Conservation (phyloP, 2,888 invertebrate genomes). For the Stenodema calcarata region DNA sequence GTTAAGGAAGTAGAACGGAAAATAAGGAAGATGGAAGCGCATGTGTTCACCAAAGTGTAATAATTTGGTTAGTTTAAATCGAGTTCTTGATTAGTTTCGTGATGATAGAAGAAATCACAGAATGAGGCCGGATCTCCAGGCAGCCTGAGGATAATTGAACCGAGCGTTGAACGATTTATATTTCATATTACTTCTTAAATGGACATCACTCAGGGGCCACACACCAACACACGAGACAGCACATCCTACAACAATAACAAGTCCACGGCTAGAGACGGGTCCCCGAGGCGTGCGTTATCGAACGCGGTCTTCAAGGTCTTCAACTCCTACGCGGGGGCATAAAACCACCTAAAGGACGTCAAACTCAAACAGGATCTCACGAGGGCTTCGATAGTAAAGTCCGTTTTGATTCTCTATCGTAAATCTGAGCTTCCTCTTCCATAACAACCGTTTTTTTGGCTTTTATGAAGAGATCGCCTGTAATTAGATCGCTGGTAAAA, state of each 20-base stretch:
- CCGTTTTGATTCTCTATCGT: background rate
- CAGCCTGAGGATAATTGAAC: too few species aligned
- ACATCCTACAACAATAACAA: background rate
- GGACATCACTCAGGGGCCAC: background rate
- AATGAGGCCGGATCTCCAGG: too few species aligned
- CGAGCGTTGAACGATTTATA: background rate
- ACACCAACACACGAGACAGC: background rate
- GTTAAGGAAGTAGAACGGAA: too few species aligned
- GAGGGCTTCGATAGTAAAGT: background rate
- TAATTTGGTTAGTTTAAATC: too few species aligned
- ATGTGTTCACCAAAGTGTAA: too few species aligned
- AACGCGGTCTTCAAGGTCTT: conserved; percentile 3
- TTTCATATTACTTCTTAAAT: background rate
- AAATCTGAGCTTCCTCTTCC: background rate
- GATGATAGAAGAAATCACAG: too few species aligned
- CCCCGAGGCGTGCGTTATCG: background rate
- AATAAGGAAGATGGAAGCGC: too few species aligned
- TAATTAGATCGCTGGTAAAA: background rate
- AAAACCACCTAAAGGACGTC: background rate
- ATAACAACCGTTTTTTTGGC: background rate
- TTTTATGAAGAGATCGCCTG: background rate
- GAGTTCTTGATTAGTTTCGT: too few species aligned
- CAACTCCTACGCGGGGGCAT: background rate
- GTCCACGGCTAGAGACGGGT: background rate
- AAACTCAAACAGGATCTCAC: conserved; percentile 2